Conservation (phyloP, 2,888 invertebrate genomes). For the Epicampocera succincta region DNA sequence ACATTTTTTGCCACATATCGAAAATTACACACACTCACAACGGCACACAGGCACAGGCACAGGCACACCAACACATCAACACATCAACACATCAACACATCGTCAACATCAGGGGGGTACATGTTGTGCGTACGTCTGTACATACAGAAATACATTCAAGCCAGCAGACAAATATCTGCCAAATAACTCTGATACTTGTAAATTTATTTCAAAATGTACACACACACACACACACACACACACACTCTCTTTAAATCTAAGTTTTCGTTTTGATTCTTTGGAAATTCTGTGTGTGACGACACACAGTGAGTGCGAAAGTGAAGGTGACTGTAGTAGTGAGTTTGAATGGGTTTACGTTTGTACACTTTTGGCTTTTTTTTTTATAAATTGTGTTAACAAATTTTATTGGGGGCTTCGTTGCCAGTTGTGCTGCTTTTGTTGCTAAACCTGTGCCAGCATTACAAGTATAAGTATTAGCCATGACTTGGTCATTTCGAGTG, state of each 20-base stretch:
- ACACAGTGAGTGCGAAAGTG: constrained; percentile 27
- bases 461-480: constrained; percentile 8
- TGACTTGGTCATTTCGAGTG: constrained; percentile 34
- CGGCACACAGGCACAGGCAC: background rate
- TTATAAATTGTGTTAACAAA: constrained; percentile 51
- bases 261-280: constrained; percentile 7
- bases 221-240: constrained; percentile 22
- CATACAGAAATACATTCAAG: background rate
- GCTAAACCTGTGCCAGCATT: constrained; percentile 28
- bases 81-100: too few species aligned
- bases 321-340: constrained; percentile 2
- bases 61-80: background rate
- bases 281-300: constrained; percentile 18
- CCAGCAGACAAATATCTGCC: background rate
- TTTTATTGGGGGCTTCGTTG: constrained; percentile 36
- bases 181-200: constrained; percentile 29
- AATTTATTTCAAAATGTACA: constrained; percentile 58
- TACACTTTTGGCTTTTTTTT: constrained; percentile 47
- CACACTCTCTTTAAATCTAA: too few species aligned
- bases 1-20: constrained; percentile 49
- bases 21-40: constrained; percentile 5
- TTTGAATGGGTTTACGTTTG: constrained; percentile 34
- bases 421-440: constrained; percentile 35
- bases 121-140: background rate
- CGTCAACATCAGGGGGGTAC: background rate